phyloP scores from a whole-genome alignment of 2,888 invertebrate genomes.

The Rotaria sp. region DNA sequence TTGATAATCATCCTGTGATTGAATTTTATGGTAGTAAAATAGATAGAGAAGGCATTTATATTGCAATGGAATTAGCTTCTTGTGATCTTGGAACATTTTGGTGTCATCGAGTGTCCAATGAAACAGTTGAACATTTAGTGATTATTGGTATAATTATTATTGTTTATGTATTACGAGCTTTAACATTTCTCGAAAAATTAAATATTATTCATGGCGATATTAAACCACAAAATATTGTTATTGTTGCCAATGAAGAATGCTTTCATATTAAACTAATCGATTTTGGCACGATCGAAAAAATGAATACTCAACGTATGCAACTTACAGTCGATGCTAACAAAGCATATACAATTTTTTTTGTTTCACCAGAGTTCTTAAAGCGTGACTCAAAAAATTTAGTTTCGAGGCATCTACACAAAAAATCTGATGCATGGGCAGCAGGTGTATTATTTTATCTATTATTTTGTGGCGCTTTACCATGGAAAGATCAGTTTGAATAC shows the following conservation, averaged over 20 bases:
- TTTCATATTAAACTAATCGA: background rate
- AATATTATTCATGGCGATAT: background rate
- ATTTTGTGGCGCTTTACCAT: background rate
- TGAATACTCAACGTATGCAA: background rate
- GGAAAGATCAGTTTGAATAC: background rate
- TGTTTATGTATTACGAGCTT: background rate
- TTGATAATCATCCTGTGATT: background rate
- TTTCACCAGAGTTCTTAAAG: background rate
- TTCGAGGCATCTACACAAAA: background rate
- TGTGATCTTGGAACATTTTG: background rate
- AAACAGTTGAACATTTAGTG: background rate
- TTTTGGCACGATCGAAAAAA: background rate
- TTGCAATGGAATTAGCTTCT: background rate
- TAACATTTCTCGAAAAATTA: background rate
- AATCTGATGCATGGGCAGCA: background rate
- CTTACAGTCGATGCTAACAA: background rate
- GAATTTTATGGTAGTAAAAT: background rate
- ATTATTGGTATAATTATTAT: background rate
- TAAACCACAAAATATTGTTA: background rate
- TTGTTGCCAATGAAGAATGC: background rate
- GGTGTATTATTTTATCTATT: background rate
- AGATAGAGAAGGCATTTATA: background rate
- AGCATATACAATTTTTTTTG: background rate
- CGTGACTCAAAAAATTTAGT: background rate
- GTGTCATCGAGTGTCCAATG: background rate